Base-by-base conservation (phyloP, 1,140 invertebrate species). In the Pseudobourletiella spinata region DNA sequence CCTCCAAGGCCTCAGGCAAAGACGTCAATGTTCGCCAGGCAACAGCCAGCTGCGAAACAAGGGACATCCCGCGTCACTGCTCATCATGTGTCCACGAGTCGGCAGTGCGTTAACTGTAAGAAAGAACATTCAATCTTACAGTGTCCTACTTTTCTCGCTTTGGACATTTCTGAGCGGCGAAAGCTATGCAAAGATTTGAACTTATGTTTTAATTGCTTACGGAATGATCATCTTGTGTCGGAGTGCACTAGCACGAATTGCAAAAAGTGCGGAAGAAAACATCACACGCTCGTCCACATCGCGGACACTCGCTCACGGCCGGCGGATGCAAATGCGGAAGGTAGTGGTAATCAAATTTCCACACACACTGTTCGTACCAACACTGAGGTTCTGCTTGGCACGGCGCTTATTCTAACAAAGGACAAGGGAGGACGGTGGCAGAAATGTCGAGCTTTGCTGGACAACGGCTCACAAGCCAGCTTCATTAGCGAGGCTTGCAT, bases 141-240 rank as follows among this genome's bases (percentile, higher is more conserved):
- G 50, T 57, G 52, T 52, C 8, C 16, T 20, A 32, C 18, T 1
- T 55, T 64, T 28, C 3, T 44, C 6, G 18, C 18, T n/a, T 4
- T 60, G 48, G 8, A 1, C 14, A 25, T 32, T 20, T 16, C 24
- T 8, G 59, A 66, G 3, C 57, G 46, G 48, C 25, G 2, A 3
- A 35, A 25, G 3, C 2, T 39, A 14, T 35, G 48, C 0, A 54
- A 59, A 28, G 59, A 54, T 20, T 42, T 6, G 14, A 6, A 15
- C 1, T 22, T 61, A 14, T 65, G 64, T 39, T 3, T 52, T 18
- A 61, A 58, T 30, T 65, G 64, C 35, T 48, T 65, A 0, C 11
- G 30, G 1, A 8, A 11, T 43, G 35, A 26, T 16, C 64, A 65
- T 32, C 2, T 6, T 4, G 28, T 22, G 2, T 2, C 26, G 4